phyloP scores from a whole-genome alignment of 2,888 invertebrate genomes.

The Linyphia triangularis region DNA sequence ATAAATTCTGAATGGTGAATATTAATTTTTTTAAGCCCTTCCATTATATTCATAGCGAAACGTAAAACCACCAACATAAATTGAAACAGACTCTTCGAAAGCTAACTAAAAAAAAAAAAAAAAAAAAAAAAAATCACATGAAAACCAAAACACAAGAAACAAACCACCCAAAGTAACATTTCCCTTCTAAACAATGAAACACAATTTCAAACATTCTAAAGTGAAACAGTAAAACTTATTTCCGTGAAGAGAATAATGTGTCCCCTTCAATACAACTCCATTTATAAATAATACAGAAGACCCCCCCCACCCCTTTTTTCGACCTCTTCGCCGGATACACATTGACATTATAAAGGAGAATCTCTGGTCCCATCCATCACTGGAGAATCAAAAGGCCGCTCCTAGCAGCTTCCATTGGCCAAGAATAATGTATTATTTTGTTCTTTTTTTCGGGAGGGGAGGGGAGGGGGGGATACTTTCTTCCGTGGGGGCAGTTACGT shows the following conservation, averaged over 20 bases:
- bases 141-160: too few species aligned
- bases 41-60: too few species aligned
- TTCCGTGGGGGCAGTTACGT: constrained; percentile 44
- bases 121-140: too few species aligned
- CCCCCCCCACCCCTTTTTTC: constrained; percentile 13
- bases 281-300: constrained; percentile 66
- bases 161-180: too few species aligned
- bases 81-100: too few species aligned
- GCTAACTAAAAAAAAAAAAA: too few species aligned
- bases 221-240: not conserved
- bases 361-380: constrained; percentile 20
- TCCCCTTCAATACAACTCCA: constrained; percentile 5
- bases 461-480: not conserved
- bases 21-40: too few species aligned
- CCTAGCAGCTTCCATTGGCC: not conserved
- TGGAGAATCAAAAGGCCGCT: not conserved
- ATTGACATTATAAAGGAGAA: constrained; percentile 9
- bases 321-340: constrained; percentile 26
- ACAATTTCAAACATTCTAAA: not conserved
- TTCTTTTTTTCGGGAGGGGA: not conserved
- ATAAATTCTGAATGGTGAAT: too few species aligned
- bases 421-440: constrained; percentile 29
- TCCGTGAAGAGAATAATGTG: not conserved
- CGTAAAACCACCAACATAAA: too few species aligned
- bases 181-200: not conserved